Base-by-base conservation (phyloP, 2,888 invertebrate genomes). In the Sarcophaga rosellei region DNA sequence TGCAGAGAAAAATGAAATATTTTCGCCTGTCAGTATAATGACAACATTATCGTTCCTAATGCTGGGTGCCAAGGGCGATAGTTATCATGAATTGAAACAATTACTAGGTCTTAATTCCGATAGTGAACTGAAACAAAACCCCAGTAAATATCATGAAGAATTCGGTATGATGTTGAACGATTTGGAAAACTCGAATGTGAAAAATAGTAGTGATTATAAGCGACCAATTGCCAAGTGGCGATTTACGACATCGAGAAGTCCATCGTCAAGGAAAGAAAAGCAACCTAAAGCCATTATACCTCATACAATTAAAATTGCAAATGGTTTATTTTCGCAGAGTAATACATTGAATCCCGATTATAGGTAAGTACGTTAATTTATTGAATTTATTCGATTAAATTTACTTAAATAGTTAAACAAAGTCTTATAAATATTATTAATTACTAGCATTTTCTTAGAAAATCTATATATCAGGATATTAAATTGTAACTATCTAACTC, bases 1-100 rank as follows among this genome's bases (percentile, higher is more conserved):
- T 15, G 72, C 76, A 5, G 82, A 63, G 1, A 89, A 89, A 21
- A 91, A 89, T 4, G 88, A 96, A 57, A 94, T 97, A 2, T 95
- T 96, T 88, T 96, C 97, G 0, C 97, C 97, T 0, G 92, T 96
- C 11, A 96, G 96, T 88, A 94, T 97, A 74, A 94, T 95, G 88
- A 95, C 95, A 65, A 95, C 96, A 2, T 91, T 97, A 88, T 95
- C 96, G 5, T 93, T 97, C 92, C 94, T 96, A 0, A 92, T 97
- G 70, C 93, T 97, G 77, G 97, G 97, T 79, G 95, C 96, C 65
- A 95, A 95, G 84, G 97, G 97, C 62, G 94, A 93, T 89, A 96
- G 97, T 8, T 96, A 95, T 91, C 92, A 95, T 57, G 96, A 97
- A 92, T 93, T 97, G 23, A 93, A 95, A 1, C 91, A 92, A 8